Evolutionary conservation across 2,797 vertebrate genomes (phyloP).

Genomic region (Mormyrus hasselquistii): DNA sequence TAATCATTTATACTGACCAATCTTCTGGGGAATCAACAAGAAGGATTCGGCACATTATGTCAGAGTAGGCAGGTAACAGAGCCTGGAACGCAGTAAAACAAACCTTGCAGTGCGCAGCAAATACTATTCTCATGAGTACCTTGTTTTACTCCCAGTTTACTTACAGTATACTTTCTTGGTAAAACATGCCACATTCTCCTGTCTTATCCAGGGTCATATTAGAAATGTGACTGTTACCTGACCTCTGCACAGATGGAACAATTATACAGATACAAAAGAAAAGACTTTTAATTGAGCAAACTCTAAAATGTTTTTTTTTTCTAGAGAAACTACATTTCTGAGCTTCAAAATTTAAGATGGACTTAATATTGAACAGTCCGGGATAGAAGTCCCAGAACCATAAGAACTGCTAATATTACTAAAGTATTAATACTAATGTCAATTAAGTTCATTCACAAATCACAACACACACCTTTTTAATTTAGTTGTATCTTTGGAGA

Average conservation of each 20-base stretch:
- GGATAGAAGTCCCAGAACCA: background rate
- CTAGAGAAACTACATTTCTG: background rate
- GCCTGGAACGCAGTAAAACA: background rate
- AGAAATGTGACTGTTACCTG: background rate
- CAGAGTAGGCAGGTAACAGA: background rate
- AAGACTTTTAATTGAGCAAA: background rate
- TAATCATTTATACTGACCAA: background rate
- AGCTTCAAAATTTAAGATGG: background rate
- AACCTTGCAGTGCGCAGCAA: background rate
- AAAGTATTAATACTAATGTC: background rate
- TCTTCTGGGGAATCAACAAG: background rate
- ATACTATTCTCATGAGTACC: background rate
- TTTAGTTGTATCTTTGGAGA: background rate
- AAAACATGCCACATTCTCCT: background rate
- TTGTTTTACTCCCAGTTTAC: background rate
- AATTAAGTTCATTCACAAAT: background rate
- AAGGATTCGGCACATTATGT: background rate
- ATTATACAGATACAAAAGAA: background rate
- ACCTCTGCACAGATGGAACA: background rate
- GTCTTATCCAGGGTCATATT: background rate
- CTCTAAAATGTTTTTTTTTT: background rate
- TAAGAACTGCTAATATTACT: background rate
- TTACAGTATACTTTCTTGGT: background rate
- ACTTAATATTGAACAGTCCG: background rate
- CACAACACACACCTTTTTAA: background rate